phyloP scores from a whole-genome alignment of 2,888 invertebrate species.

The Plemyria rubiginata region DNA sequence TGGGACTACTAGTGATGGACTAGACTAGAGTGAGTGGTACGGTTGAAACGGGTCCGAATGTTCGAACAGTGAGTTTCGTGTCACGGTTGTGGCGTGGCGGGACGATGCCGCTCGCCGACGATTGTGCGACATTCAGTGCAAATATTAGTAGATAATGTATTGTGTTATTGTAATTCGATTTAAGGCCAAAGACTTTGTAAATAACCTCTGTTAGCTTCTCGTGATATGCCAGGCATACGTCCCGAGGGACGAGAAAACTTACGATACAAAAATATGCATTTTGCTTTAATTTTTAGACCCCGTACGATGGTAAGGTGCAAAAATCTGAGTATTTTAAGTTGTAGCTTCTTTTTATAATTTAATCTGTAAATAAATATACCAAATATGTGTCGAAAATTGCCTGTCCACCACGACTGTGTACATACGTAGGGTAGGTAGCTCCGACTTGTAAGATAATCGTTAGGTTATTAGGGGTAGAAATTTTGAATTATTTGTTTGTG shows the following conservation, averaged over 20 bases:
- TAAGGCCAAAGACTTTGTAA: constrained; percentile 83
- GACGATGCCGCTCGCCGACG: constrained; percentile 36
- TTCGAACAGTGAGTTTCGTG: constrained; percentile 37
- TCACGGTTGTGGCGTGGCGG: constrained; percentile 33
- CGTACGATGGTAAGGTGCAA: constrained; percentile 77
- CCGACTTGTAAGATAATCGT: constrained; percentile 66
- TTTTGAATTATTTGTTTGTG: constrained; percentile 75
- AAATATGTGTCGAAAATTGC: constrained; percentile 75
- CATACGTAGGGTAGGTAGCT: constrained; percentile 71
- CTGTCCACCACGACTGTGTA: constrained; percentile 65
- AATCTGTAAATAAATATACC: constrained; percentile 82
- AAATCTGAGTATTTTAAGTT: constrained; percentile 77
- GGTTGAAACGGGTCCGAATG: constrained; percentile 55
- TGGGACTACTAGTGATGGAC: constrained; percentile 83
- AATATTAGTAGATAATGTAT: constrained; percentile 52
- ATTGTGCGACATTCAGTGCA: constrained; percentile 58
- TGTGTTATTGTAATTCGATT: constrained; percentile 69
- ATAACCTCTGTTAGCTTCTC: constrained; percentile 61
- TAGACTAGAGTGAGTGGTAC: constrained; percentile 43
- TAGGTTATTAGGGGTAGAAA: constrained; percentile 57
- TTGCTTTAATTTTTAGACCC: constrained; percentile 77
- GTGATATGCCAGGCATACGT: constrained; percentile 59
- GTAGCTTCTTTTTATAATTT: constrained; percentile 66
- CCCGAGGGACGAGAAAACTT: constrained; percentile 61
- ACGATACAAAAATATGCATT: constrained; percentile 82